phyloP scores from a whole-genome alignment of 2,113 vertebrate species.

The Pardalotus punctatus region DNA sequence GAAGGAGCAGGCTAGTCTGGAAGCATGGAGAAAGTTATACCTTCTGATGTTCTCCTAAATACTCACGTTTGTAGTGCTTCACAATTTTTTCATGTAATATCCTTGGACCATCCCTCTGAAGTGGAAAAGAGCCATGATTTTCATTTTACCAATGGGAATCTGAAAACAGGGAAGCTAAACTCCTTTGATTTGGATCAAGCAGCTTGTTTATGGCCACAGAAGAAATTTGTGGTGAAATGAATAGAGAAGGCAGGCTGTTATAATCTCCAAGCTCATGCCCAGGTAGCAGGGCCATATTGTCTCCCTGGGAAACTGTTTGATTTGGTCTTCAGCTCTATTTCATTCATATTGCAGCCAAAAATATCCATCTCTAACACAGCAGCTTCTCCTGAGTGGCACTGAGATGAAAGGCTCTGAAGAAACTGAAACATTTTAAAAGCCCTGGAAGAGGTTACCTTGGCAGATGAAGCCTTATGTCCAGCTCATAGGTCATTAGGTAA shows the following conservation, averaged over 20 bases:
- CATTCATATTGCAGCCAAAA: background rate
- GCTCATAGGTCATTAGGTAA: background rate
- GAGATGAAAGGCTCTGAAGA: background rate
- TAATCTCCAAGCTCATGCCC: background rate
- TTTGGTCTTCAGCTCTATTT: background rate
- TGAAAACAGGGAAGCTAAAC: background rate
- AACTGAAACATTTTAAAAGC: background rate
- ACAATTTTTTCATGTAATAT: background rate
- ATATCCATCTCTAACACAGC: background rate
- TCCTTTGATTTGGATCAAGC: background rate
- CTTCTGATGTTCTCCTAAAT: constrained; percentile 20
- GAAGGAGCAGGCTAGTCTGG: background rate
- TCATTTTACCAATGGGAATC: background rate
- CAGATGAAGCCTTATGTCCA: background rate
- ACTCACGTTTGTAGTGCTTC: background rate
- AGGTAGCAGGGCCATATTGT: background rate
- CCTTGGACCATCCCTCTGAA: background rate
- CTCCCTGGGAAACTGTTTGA: background rate
- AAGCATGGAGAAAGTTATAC: background rate
- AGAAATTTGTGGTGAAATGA: background rate
- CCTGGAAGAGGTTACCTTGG: background rate
- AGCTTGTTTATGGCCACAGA: background rate
- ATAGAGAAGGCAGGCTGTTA: background rate
- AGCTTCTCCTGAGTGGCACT: background rate
- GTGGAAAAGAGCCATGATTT: background rate